Percentiles rank a stretch among this genome's conserved stretches.
Conservation (phyloP, 1,140 invertebrate species). For the Heliconius congener region DNA sequence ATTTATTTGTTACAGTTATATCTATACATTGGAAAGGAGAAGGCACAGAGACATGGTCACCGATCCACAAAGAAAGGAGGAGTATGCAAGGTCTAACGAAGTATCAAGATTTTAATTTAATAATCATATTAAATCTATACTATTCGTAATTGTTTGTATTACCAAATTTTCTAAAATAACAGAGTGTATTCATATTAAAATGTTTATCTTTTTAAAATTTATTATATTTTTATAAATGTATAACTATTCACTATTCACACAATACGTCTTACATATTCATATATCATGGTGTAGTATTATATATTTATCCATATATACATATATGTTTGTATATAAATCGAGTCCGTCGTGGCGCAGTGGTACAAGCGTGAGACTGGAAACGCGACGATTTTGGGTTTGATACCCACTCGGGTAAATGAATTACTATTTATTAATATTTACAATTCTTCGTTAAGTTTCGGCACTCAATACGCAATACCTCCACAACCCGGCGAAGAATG, state of each 20-base stretch:
- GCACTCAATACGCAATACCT: too few relatives aligned
- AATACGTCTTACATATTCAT: not conserved
- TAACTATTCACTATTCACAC: not conserved
- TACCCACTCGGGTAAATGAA: too few relatives aligned
- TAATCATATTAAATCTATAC: not conserved
- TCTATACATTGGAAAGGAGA: constrained; percentile 57
- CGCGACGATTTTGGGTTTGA: too few relatives aligned
- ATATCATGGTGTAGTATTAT: too few relatives aligned
- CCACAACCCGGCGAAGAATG: too few relatives aligned
- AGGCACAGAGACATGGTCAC: constrained; percentile 48
- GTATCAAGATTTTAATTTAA: constrained; percentile 57
- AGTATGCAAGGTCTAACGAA: constrained; percentile 65
- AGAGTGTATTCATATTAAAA: not conserved
- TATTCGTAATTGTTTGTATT: not conserved
- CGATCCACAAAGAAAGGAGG: constrained; percentile 60
- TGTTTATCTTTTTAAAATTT: not conserved
- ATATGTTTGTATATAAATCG: too few relatives aligned
- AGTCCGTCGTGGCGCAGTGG: too few relatives aligned
- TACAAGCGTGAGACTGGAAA: too few relatives aligned
- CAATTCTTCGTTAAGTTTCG: too few relatives aligned
- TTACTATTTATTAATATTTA: too few relatives aligned
- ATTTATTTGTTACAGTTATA: constrained; percentile 54
- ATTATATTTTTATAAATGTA: not conserved
- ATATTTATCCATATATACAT: too few relatives aligned
- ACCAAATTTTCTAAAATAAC: not conserved